These are phyloP conservation scores for Camarhynchus parvulus DNA, from an alignment of 2,113 vertebrate species.

Conservation along the genomic window DNA sequence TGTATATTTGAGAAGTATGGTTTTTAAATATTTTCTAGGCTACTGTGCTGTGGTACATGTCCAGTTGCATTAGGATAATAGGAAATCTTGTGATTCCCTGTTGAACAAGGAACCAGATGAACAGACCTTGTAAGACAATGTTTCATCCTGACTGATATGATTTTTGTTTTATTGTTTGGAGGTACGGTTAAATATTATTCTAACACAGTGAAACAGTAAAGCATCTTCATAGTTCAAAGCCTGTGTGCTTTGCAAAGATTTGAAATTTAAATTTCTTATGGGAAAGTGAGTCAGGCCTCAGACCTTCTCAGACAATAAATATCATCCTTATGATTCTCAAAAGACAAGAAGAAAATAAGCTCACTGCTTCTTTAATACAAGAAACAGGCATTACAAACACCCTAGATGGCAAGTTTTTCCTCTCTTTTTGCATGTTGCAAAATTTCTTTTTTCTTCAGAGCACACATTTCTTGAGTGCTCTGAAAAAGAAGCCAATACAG, in stretches of 20 bases:
- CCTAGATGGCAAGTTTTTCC: background rate
- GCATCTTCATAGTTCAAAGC: background rate
- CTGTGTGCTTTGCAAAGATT: background rate
- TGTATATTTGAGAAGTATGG: background rate
- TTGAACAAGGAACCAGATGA: background rate
- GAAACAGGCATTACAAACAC: background rate
- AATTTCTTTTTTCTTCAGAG: too few species aligned
- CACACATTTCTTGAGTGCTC: background rate
- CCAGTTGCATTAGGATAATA: slow-evolving; percentile 44
- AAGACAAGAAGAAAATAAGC: background rate
- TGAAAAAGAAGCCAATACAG: background rate
- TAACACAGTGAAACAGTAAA: background rate
- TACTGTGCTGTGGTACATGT: background rate
- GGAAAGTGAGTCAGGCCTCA: background rate
- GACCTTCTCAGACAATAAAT: background rate
- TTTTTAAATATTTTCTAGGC: slow-evolving; percentile 4
- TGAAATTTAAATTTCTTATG: background rate
- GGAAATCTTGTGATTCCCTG: slow-evolving; percentile 21
- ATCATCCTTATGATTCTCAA: background rate
- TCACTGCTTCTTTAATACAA: background rate
- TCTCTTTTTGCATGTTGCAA: background rate
- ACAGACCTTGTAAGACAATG: background rate
- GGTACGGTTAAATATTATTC: background rate
- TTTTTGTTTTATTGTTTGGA: background rate
- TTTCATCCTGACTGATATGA: background rate